These are phyloP conservation scores for Chrysolina oricalcia DNA, from an alignment of 2,888 invertebrate genomes.

Conservation along the genomic window DNA sequence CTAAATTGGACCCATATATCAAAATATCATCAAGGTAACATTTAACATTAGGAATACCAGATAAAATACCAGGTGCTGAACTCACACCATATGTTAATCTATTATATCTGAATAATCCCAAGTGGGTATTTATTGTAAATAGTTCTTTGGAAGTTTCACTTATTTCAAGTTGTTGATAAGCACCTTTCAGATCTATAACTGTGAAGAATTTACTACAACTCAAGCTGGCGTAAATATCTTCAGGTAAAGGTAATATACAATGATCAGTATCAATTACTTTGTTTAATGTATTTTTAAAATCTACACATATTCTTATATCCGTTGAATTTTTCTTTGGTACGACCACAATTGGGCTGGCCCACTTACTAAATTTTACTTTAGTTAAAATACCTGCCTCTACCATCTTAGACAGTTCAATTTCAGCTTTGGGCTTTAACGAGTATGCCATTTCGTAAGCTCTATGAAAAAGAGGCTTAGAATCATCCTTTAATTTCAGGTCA, in stretches of 20 bases:
- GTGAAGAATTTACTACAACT: slow-evolving; percentile 55
- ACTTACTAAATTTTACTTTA: slow-evolving; percentile 54
- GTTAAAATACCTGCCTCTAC: slow-evolving; percentile 50
- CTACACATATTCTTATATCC: slow-evolving; percentile 61
- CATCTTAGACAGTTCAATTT: slow-evolving; percentile 53
- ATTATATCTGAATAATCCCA: slow-evolving; percentile 55
- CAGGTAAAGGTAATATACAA: slow-evolving; percentile 60
- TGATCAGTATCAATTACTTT: slow-evolving; percentile 55
- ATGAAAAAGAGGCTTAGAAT: slow-evolving; percentile 30
- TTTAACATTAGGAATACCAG: slow-evolving; percentile 15
- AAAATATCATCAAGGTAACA: slow-evolving; percentile 27
- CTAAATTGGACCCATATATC: slow-evolving; percentile 4
- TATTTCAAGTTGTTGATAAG: slow-evolving; percentile 58
- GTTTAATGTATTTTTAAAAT: slow-evolving; percentile 62
- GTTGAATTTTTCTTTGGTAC: slow-evolving; percentile 57
- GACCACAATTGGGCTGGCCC: slow-evolving; percentile 62
- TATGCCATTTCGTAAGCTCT: slow-evolving; percentile 51
- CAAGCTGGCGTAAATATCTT: slow-evolving; percentile 61
- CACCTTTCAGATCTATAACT: slow-evolving; percentile 56
- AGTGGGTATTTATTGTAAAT: slow-evolving; percentile 57
- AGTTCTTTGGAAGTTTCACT: slow-evolving; percentile 49
- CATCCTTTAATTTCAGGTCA: slow-evolving; percentile 34
- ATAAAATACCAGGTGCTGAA: slow-evolving; percentile 30
- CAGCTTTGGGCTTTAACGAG: slow-evolving; percentile 52
- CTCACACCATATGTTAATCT: slow-evolving; percentile 57